phyloP scores from a whole-genome alignment of 2,113 vertebrate genomes.

The Malaclemys terrapin region DNA sequence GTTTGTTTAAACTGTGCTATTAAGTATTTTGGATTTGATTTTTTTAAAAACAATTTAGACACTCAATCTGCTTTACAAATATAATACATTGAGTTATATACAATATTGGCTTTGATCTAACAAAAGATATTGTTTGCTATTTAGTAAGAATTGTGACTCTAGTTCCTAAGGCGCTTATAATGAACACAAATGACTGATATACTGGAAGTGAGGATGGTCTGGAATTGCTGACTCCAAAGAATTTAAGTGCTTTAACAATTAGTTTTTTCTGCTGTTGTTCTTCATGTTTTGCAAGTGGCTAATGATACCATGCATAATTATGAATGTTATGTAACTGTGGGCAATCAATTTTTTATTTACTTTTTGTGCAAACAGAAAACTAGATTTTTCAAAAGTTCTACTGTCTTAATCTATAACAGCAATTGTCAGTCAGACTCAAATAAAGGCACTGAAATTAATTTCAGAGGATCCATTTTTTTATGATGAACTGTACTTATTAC shows the following conservation, averaged over 20 bases:
- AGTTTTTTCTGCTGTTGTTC: constrained; percentile 35
- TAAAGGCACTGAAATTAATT: constrained; percentile 49
- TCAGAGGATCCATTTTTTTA: constrained; percentile 73
- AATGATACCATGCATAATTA: not conserved
- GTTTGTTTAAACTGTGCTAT: constrained; percentile 8
- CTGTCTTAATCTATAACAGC: constrained; percentile 33
- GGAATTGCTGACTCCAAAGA: constrained; percentile 77
- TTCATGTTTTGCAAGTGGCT: constrained; percentile 29
- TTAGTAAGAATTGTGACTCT: constrained; percentile 57
- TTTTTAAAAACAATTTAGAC: constrained; percentile 18
- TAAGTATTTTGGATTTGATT: constrained; percentile 18
- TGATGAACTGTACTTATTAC: constrained; percentile 93
- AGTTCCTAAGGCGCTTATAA: constrained; percentile 58
- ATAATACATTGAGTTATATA: constrained; percentile 62
- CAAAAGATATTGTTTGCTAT: constrained; percentile 39
- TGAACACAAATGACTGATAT: constrained; percentile 23
- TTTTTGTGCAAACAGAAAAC: constrained; percentile 60
- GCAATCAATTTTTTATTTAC: not conserved
- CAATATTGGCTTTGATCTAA: constrained; percentile 61
- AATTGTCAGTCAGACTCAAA: constrained; percentile 48
- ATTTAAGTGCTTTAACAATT: constrained; percentile 78
- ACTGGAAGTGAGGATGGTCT: constrained; percentile 43
- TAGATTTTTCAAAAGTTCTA: constrained; percentile 37
- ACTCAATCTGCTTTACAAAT: constrained; percentile 57
- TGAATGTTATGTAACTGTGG: constrained; percentile 1